These are phyloP conservation scores for Lacanobia wlatinum DNA, from an alignment of 2,888 invertebrate species.

Conservation along the genomic window DNA sequence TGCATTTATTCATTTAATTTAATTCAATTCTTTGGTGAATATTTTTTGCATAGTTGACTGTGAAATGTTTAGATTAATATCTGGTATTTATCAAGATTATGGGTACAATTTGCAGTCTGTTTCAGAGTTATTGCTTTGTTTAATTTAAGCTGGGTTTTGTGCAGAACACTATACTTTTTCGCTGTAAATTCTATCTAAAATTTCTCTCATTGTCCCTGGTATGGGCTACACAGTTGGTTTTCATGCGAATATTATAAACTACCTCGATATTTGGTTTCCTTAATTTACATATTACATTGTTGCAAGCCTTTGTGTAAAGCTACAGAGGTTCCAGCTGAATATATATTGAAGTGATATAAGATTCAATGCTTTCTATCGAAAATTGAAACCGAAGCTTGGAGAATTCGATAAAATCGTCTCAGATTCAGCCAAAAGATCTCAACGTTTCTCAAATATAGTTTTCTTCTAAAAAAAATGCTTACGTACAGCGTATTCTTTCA, in stretches of 20 bases:
- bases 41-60: constrained; percentile 27
- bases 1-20: constrained; percentile 63
- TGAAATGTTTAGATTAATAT: constrained; percentile 29
- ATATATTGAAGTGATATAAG: constrained; percentile 31
- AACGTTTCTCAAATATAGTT: background rate
- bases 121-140: background rate
- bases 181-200: background rate
- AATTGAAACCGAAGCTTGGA: constrained; percentile 19
- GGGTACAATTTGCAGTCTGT: constrained; percentile 12
- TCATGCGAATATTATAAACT: constrained; percentile 23
- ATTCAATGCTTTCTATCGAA: constrained; percentile 32
- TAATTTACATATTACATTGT: constrained; percentile 41
- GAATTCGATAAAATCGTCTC: constrained; percentile 3
- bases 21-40: constrained; percentile 46
- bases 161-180: background rate
- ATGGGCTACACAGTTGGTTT: background rate
- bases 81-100: constrained; percentile 6
- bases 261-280: constrained; percentile 27
- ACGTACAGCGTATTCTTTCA: background rate
- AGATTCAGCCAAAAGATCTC: background rate
- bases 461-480: background rate
- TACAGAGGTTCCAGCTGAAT: constrained; percentile 29
- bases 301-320: constrained; percentile 21
- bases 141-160: constrained; percentile 3
- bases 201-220: background rate